phyloP scores from a whole-genome alignment of 2,888 invertebrate species.

The Drosophila lacicola region DNA sequence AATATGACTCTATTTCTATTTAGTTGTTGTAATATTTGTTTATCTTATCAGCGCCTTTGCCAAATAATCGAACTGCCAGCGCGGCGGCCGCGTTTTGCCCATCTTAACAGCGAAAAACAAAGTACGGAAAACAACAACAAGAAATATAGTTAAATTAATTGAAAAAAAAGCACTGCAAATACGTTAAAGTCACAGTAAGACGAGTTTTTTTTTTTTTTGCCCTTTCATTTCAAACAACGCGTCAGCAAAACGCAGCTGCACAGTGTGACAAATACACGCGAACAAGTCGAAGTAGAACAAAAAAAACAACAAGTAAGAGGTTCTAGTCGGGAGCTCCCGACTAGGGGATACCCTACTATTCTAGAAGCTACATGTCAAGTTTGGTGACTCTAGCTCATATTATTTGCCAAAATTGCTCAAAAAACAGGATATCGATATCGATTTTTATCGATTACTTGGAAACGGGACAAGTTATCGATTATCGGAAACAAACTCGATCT shows the following conservation, averaged over 20 bases:
- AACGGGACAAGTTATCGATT: too few species aligned
- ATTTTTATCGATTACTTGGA: too few species aligned
- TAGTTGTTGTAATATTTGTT: slow-evolving; percentile 18
- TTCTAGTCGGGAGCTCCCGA: too few species aligned
- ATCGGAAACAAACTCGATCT: too few species aligned
- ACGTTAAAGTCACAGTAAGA: slow-evolving; percentile 37
- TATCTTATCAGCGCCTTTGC: slow-evolving; percentile 53
- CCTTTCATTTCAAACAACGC: slow-evolving; percentile 1
- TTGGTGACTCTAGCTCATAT: too few species aligned
- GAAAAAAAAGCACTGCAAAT: slow-evolving; percentile 7
- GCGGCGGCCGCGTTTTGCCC: background rate
- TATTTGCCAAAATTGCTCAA: too few species aligned
- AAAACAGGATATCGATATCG: too few species aligned
- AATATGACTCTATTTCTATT: slow-evolving; percentile 16
- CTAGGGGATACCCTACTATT: too few species aligned
- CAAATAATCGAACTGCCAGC: slow-evolving; percentile 42
- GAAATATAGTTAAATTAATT: slow-evolving; percentile 10
- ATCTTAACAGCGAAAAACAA: slow-evolving; percentile 1
- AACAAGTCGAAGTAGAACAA: background rate
- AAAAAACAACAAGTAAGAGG: too few species aligned
- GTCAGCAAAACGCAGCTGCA: slow-evolving; percentile 17
- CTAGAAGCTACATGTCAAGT: too few species aligned
- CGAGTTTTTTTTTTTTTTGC: slow-evolving; percentile 37
- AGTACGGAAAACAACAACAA: slow-evolving; percentile 2
- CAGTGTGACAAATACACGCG: slow-evolving; percentile 23